phyloP scores from a whole-genome alignment of 1,140 invertebrate genomes.

The Palaemon carinicauda region DNA sequence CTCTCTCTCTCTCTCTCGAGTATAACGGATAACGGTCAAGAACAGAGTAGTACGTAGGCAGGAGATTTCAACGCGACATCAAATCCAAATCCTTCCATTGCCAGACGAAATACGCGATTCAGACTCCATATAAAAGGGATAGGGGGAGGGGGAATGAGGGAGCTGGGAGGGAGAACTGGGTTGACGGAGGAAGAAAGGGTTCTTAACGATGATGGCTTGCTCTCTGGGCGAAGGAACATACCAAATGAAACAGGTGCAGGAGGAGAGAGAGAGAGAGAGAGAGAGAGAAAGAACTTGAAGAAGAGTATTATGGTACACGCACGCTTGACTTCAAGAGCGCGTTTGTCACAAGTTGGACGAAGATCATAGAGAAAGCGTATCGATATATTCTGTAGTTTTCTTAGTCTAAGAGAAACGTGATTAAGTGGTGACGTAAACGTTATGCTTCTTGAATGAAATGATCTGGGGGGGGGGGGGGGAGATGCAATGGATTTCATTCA shows the following conservation, averaged over 20 bases:
- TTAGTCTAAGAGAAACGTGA: neutral
- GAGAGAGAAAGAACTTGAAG: too few species aligned
- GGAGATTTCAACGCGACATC: too few species aligned
- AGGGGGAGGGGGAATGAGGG: neutral
- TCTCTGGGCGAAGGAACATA: neutral
- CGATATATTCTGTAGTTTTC: too few species aligned
- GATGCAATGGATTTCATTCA: neutral
- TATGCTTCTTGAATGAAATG: neutral
- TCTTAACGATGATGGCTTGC: neutral
- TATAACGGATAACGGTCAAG: too few species aligned
- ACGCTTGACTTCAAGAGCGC: too few species aligned
- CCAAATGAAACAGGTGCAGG: neutral
- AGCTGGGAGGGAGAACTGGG: neutral
- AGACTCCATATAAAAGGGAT: neutral
- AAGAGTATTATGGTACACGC: neutral
- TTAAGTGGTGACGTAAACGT: neutral
- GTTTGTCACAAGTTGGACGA: too few species aligned
- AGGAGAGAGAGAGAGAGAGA: neutral
- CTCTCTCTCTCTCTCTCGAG: too few species aligned
- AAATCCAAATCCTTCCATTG: too few species aligned
- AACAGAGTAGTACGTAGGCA: too few species aligned
- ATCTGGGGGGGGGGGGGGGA: neutral
- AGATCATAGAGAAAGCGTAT: too few species aligned
- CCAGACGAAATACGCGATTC: neutral
- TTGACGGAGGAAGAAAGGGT: neutral